A percentile compares a stretch with the other conserved stretches of the same genome.
phyloP scores from a whole-genome alignment of 2,113 vertebrate genomes.

The Solenodon paradoxus region DNA sequence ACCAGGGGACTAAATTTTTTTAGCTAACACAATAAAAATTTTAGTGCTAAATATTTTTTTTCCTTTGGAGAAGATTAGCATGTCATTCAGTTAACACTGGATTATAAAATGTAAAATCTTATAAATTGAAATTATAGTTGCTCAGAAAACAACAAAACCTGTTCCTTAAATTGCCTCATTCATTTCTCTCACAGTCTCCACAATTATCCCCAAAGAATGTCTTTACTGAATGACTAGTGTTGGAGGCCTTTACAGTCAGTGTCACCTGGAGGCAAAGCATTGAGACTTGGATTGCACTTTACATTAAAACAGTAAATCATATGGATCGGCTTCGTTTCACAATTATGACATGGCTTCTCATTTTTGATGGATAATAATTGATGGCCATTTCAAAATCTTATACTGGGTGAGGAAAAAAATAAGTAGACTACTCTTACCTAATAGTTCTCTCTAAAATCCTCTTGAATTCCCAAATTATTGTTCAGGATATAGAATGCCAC shows the following conservation, averaged over 20 bases:
- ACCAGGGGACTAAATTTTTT: background rate
- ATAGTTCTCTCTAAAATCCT: background rate
- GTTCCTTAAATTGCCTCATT: background rate
- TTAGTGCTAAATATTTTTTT: conserved; percentile 25
- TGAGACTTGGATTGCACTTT: conserved; percentile 13
- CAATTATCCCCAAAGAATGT: background rate
- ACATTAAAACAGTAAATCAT: background rate
- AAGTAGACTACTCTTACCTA: background rate
- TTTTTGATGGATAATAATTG: background rate
- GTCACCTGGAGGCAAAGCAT: background rate
- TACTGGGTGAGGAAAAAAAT: background rate
- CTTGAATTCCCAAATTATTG: background rate
- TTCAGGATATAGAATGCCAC: conserved; percentile 43
- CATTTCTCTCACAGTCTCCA: background rate
- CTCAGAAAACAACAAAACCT: conserved; percentile 29
- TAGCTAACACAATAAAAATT: background rate
- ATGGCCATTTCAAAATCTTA: conserved; percentile 45
- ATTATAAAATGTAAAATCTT: too few relatives aligned
- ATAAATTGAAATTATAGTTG: conserved; percentile 45
- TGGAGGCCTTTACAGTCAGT: background rate
- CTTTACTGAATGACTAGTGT: background rate
- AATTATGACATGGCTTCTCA: background rate
- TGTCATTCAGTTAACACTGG: background rate
- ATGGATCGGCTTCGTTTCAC: conserved; percentile 35
- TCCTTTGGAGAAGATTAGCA: background rate